phyloP scores from a whole-genome alignment of 2,888 invertebrate species.

The Oscheius myriophilus region DNA sequence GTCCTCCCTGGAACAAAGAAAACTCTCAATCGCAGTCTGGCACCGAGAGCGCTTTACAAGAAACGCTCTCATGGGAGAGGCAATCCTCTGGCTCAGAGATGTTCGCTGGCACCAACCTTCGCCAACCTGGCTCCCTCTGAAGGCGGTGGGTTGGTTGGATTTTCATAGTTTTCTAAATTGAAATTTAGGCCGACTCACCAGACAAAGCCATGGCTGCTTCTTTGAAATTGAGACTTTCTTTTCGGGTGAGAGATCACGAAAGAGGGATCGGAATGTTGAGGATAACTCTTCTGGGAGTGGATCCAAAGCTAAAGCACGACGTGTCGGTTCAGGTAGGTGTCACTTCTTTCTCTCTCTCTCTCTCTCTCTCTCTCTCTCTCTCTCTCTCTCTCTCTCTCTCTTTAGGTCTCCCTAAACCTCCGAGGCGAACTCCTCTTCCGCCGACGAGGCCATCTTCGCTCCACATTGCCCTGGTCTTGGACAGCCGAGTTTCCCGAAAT shows the following conservation, averaged over 20 bases:
- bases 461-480: neutral
- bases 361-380: neutral
- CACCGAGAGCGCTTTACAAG: conserved; percentile 11
- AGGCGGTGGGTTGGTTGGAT: neutral
- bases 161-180: neutral
- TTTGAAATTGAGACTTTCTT: conserved; percentile 16
- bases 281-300: neutral
- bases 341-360: too few species aligned
- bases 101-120: conserved; percentile 19
- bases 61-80: conserved; percentile 25
- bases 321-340: conserved; percentile 10
- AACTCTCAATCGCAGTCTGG: conserved; percentile 19
- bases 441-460: neutral
- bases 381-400: neutral
- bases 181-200: conserved; percentile 7
- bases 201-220: neutral
- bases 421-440: conserved; percentile 1
- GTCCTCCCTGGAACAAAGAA: conserved; percentile 17
- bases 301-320: neutral
- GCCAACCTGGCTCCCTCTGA: conserved; percentile 15
- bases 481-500: conserved; percentile 11
- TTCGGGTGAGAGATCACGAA: conserved; percentile 16
- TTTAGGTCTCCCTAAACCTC: conserved; percentile 8
- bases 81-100: conserved; percentile 18
- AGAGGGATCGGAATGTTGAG: conserved; percentile 14